A percentile compares a stretch with the other conserved stretches of the same genome.
phyloP scores from a whole-genome alignment of 1,140 invertebrate genomes.

The Zaprionus gabonicus region DNA sequence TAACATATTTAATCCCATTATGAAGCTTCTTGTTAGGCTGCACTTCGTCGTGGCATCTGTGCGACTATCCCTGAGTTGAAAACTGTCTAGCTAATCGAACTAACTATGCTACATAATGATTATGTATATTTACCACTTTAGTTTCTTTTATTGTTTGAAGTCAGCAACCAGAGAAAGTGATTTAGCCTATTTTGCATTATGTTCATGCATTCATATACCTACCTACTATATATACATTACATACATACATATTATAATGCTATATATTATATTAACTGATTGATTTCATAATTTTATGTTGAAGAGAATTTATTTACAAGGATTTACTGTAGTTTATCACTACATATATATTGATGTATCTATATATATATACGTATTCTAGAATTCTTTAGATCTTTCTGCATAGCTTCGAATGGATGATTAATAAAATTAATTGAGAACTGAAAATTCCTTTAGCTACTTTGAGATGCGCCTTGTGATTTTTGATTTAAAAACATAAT shows the following conservation, averaged over 20 bases:
- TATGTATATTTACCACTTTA: conserved; percentile 23
- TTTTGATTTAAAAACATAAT: conserved; percentile 35
- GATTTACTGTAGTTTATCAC: conserved; percentile 9
- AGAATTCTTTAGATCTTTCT: conserved; percentile 20
- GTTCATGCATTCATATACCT: not conserved
- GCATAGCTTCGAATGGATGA: conserved; percentile 23
- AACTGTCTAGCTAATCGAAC: conserved; percentile 11
- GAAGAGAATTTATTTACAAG: conserved; percentile 19
- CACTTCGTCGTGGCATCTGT: not conserved
- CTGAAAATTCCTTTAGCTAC: conserved; percentile 44
- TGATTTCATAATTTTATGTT: conserved; percentile 10
- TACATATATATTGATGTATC: not conserved
- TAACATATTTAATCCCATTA: conserved; percentile 29
- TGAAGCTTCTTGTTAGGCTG: conserved; percentile 25
- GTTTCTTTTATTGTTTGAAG: conserved; percentile 3
- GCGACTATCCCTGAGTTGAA: not conserved
- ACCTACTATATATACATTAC: not conserved
- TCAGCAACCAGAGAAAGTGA: conserved; percentile 31
- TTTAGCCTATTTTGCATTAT: conserved; percentile 36
- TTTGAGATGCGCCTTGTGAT: conserved; percentile 43
- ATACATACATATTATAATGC: not conserved
- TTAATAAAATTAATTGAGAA: conserved; percentile 50
- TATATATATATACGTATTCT: not conserved
- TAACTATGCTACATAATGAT: conserved; percentile 12
- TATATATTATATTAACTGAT: conserved; percentile 16